Evolutionary conservation across 2,797 vertebrate species (phyloP).

Genomic region (Tamandua tetradactyla): DNA sequence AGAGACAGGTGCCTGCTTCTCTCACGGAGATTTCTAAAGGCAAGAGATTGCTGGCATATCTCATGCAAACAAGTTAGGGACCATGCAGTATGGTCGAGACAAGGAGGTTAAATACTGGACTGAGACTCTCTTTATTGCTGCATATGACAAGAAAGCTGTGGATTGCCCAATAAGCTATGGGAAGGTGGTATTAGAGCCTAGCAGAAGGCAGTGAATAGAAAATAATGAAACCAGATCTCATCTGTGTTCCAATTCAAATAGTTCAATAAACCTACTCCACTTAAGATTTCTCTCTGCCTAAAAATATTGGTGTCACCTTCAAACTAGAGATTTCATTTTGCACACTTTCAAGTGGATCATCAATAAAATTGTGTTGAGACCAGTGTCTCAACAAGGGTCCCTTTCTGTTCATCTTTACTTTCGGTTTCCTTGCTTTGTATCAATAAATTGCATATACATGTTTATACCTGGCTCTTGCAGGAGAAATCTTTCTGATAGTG

Average conservation of each 20-base stretch:
- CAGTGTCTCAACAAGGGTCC: fast-evolving
- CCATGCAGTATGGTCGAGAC: background rate
- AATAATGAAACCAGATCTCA: background rate
- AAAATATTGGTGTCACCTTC: background rate
- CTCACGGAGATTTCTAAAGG: background rate
- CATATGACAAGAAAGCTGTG: background rate
- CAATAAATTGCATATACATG: background rate
- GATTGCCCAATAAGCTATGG: background rate
- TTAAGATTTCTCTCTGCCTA: background rate
- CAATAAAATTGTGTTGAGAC: fast-evolving
- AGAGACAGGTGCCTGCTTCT: background rate
- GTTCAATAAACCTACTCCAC: background rate
- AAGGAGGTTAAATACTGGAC: background rate
- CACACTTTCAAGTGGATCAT: background rate
- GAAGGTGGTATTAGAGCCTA: background rate
- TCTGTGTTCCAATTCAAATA: background rate
- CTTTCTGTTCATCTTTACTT: background rate
- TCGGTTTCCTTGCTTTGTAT: background rate
- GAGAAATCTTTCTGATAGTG: background rate
- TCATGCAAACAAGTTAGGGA: background rate
- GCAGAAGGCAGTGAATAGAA: background rate
- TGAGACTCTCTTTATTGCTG: background rate
- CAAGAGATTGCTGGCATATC: background rate
- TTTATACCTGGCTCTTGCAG: background rate
- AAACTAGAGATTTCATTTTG: background rate